These are phyloP conservation scores for Drosophila ogumai DNA, from an alignment of 1,140 invertebrate species.

Conservation along the genomic window DNA sequence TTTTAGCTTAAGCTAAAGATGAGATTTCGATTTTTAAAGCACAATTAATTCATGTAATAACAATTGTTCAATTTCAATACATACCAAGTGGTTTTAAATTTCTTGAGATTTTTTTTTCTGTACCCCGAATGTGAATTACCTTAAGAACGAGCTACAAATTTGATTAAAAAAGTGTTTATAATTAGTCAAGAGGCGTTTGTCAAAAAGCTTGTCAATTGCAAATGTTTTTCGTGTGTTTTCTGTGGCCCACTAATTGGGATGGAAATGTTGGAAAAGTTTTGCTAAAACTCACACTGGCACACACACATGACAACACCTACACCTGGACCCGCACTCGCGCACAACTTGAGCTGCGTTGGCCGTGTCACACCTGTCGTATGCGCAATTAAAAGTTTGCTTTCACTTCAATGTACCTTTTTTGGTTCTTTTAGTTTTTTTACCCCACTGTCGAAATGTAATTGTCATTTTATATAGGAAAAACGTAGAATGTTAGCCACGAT, in stretches of 20 bases:
- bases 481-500: constrained; percentile 35
- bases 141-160: neutral
- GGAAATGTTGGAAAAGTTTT: constrained; percentile 42
- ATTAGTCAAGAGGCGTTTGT: constrained; percentile 49
- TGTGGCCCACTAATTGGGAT: constrained; percentile 48
- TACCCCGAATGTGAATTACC: neutral
- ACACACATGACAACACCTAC: neutral
- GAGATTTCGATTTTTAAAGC: no score
- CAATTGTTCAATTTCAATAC: no score
- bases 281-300: constrained; percentile 14
- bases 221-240: constrained; percentile 39
- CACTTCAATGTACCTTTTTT: constrained; percentile 25
- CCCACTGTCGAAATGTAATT: constrained; percentile 50
- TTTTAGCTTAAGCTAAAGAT: no score
- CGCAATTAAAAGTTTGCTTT: constrained; percentile 75
- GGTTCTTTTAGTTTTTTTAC: neutral
- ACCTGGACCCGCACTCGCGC: constrained; percentile 1
- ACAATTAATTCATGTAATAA: no score
- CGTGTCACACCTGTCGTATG: constrained; percentile 71
- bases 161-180: constrained; percentile 45
- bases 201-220: constrained; percentile 60
- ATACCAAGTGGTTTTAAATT: no score
- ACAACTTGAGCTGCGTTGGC: constrained; percentile 40
- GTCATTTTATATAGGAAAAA: constrained; percentile 64
- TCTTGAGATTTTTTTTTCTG: neutral